A percentile compares a stretch with the other conserved stretches of the same genome.
Evolutionary conservation across 1,140 invertebrate species (phyloP).

Genomic region (Grapholita molesta): DNA sequence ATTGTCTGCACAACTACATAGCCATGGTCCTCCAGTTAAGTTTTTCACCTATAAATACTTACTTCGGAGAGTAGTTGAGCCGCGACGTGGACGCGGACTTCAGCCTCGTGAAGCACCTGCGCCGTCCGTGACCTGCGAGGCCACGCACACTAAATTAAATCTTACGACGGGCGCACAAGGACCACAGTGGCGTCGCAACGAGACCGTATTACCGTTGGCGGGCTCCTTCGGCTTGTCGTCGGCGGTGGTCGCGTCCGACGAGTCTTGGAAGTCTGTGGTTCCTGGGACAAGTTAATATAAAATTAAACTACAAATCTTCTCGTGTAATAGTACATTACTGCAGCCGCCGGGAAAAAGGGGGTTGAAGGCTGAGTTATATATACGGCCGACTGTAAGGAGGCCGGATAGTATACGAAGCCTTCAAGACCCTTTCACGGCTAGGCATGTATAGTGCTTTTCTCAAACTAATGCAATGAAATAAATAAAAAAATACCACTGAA

Average conservation of each 20-base stretch:
- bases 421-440: too few species aligned
- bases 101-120: constrained; percentile 81
- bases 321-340: too few species aligned
- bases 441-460: too few species aligned
- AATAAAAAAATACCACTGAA: too few species aligned
- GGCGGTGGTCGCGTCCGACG: constrained; percentile 71
- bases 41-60: constrained; percentile 36
- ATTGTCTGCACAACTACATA: too few species aligned
- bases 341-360: too few species aligned
- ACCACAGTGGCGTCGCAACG: background rate
- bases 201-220: constrained; percentile 44
- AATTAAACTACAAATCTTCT: too few species aligned
- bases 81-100: constrained; percentile 82
- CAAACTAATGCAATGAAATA: too few species aligned
- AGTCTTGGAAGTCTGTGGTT: constrained; percentile 74
- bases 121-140: constrained; percentile 67
- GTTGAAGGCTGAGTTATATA: too few species aligned
- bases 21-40: too few species aligned
- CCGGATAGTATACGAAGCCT: too few species aligned
- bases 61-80: constrained; percentile 78
- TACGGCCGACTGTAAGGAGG: too few species aligned
- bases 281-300: constrained; percentile 39
- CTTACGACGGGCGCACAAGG: background rate
- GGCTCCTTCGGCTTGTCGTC: constrained; percentile 67
- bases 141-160: background rate